Base-by-base conservation (phyloP, 2,797 vertebrate species). In the Todus mexicanus region DNA sequence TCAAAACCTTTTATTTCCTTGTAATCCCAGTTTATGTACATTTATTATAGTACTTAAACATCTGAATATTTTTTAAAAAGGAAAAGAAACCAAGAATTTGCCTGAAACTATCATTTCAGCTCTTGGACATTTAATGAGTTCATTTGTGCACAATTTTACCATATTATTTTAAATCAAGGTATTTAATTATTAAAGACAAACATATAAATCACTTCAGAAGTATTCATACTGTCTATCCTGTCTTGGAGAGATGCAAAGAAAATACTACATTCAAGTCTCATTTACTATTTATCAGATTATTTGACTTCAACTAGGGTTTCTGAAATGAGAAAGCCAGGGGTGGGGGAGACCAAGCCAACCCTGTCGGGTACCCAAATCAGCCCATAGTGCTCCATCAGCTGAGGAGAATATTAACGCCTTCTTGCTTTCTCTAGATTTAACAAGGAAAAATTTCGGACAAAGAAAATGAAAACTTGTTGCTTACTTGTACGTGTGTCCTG, bases 401-500 rank as follows among this genome's bases (percentile, higher is more conserved):
- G n/a, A 65, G 17, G n/a, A 76, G 18, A 66, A 69, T 53, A 43
- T 2, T 5, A 80, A 63, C 7, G 17, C 23, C 11, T 27, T 17
- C 48, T 45, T 37, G 27, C n/a, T 50, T 87, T 54, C 78, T 69
- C 72, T 53, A 57, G 11, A 59, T 65, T 43, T 42, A 54, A 45
- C 54, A 64, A 20, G 18, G 10, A 56, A 21, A 26, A 61, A 50
- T 47, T 78, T 73, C 90, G 88, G 70, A 64, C 56, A 71, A 61
- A 65, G 53, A 79, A 22, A 94, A 87, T 35, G 2, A 38, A 31
- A 68, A 81, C 48, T 84, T 79, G 77, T 81, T 91, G 87, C 98
- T 98, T 97, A 99, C 99, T 97, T 99, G 97, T 99, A 99, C 0
- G 98, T 99, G 93, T 99, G 99, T 95, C 99, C 99, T 8, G 99